phyloP scores from a whole-genome alignment of 2,797 vertebrate species.

The Falco rusticolus region DNA sequence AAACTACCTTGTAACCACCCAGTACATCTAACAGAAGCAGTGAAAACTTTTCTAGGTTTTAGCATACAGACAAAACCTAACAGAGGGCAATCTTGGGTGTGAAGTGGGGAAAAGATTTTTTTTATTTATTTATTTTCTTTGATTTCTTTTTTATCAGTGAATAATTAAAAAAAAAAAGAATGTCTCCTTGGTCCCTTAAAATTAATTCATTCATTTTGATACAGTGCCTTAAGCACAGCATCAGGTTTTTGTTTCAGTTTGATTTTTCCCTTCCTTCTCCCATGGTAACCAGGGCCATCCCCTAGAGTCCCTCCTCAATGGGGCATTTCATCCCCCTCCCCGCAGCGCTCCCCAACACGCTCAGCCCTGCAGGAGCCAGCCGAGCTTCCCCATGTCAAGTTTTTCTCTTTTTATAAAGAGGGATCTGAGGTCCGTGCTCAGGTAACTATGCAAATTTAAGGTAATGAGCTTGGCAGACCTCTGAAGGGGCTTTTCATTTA shows the following conservation, averaged over 20 bases:
- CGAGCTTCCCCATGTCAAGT: background rate
- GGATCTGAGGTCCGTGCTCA: rapidly evolving
- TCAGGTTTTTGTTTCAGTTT: background rate
- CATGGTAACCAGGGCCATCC: background rate
- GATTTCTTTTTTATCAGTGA: too few species aligned
- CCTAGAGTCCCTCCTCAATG: background rate
- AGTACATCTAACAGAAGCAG: background rate
- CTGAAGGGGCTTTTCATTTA: background rate
- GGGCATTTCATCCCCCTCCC: background rate
- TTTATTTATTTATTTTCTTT: too few species aligned
- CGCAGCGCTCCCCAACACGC: rapidly evolving
- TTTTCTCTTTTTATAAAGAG: background rate
- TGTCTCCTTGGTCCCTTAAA: background rate
- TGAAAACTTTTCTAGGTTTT: background rate
- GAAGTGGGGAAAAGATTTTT: background rate
- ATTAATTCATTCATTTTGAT: background rate
- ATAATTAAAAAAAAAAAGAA: background rate
- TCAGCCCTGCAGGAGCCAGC: background rate
- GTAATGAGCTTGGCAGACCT: background rate
- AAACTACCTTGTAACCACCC: background rate
- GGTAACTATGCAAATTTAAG: background rate
- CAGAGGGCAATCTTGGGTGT: background rate
- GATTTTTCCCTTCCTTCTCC: background rate
- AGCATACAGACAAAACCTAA: background rate
- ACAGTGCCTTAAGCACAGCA: background rate